Evolutionary conservation across 1,140 invertebrate genomes (phyloP), one percentile per base, ranked within the genome.

Genomic region (Maconellicoccus hirsutus): DNA sequence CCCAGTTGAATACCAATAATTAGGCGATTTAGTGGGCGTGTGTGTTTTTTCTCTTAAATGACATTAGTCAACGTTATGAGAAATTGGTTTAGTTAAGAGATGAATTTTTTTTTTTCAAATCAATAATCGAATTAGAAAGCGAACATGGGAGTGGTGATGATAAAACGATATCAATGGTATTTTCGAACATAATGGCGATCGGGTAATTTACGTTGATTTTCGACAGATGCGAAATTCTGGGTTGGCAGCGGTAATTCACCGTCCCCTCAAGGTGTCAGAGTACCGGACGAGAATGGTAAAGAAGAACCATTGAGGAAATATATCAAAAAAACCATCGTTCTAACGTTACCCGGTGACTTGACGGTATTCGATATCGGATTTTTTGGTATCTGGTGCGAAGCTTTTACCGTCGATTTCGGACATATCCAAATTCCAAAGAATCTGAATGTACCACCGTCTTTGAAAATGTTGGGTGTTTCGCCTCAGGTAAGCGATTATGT

Each of bases 381-480:
- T 82, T 92, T 89, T 82, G 91, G 90, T 73, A 87, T 92, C 73
- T 96, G 89, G 90, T 92, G 90, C 76, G 87, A 90, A 79, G 90
- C 91, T 12, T 94, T 93, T 80, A 87, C 89, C 26, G 91, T 93
- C 1, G 90, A 95, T 80, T 96, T 96, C 77, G 93, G 92, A 0
- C 90, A 94, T 79, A 84, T 95, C 10, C 77, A 84, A 71, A 85
- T 96, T 71, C 89, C 92, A 0, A 79, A 82, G 42, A 78, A 78
- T 69, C 79, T 90, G 38, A 92, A 92, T 78, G 89, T 96, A 1
- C 93, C 93, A 69, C 93, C 93, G 23, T 94, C 91, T 4, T 84
- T 94, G 22, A 91, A 89, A 81, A 95, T 95, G 92, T 85, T 96
- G 7, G 93, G 93, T 63, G 87, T 95, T 73, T 91, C 91, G 73